Evolutionary conservation across 2,113 vertebrate genomes (phyloP).

Genomic region (Phyllostomus hastatus): DNA sequence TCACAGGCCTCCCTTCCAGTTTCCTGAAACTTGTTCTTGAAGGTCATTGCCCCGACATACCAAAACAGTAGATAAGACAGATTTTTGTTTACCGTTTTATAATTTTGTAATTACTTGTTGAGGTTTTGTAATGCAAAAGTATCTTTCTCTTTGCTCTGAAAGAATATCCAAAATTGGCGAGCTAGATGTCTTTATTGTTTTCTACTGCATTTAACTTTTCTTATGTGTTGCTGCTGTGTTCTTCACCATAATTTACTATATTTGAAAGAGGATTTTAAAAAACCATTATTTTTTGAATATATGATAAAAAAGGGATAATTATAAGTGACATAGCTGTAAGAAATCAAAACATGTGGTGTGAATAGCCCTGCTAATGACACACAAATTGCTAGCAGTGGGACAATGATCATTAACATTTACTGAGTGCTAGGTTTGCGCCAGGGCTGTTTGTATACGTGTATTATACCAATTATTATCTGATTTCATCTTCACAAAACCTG

Average conservation of each 20-base stretch:
- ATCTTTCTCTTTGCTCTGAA: slow-evolving; percentile 11
- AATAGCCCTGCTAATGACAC: not conserved
- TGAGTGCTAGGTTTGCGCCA: not conserved
- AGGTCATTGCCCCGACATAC: slow-evolving; percentile 20
- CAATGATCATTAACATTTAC: not conserved
- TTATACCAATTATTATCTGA: not conserved
- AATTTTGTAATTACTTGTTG: slow-evolving; percentile 1
- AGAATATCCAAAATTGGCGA: not conserved
- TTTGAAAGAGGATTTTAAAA: not conserved
- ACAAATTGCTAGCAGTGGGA: not conserved
- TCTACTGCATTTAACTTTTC: not conserved
- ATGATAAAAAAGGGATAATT: not conserved
- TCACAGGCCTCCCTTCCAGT: not conserved
- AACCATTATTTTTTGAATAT: not conserved
- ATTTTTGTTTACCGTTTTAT: not conserved
- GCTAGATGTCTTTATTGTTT: not conserved
- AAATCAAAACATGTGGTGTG: not conserved
- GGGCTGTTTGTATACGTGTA: not conserved
- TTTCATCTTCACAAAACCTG: not conserved
- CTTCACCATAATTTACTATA: not conserved
- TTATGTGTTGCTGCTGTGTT: not conserved
- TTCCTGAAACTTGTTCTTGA: slow-evolving; percentile 66
- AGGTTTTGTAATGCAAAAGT: not conserved
- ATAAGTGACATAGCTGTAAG: not conserved
- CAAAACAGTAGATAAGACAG: slow-evolving; percentile 57